Conservation (phyloP, 1,140 invertebrate genomes). For the Drosophila rufa region DNA sequence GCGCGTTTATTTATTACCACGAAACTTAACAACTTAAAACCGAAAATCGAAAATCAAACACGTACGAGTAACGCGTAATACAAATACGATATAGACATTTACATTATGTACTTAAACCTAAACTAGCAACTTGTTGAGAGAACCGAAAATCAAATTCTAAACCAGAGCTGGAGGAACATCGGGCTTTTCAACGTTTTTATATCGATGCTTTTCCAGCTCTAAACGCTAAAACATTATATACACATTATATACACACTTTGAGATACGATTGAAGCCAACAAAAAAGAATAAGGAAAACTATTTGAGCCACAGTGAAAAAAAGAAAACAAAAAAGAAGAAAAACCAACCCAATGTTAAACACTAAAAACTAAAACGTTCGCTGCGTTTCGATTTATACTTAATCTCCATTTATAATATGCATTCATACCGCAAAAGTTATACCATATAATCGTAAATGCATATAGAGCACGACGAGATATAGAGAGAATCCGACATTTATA, state of each 20-base stretch:
- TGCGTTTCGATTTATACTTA: slow-evolving; percentile 63
- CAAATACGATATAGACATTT: slow-evolving; percentile 71
- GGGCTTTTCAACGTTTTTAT: slow-evolving; percentile 21
- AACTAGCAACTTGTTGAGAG: slow-evolving; percentile 75
- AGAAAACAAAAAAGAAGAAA: neutral
- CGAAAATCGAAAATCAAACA: slow-evolving; percentile 79
- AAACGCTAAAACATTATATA: slow-evolving; percentile 42
- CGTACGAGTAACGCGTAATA: slow-evolving; percentile 66
- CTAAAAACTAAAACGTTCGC: slow-evolving; percentile 44
- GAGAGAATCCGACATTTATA: slow-evolving; percentile 67
- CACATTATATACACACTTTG: slow-evolving; percentile 32
- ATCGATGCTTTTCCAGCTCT: slow-evolving; percentile 10
- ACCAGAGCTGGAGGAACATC: slow-evolving; percentile 1
- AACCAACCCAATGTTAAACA: slow-evolving; percentile 32
- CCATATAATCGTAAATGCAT: slow-evolving; percentile 75
- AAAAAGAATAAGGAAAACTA: slow-evolving; percentile 10
- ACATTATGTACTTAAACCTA: slow-evolving; percentile 69
- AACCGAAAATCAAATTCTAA: slow-evolving; percentile 77
- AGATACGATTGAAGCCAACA: slow-evolving; percentile 38
- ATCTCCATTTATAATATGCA: slow-evolving; percentile 70
- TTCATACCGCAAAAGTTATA: slow-evolving; percentile 72
- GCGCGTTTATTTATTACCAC: slow-evolving; percentile 52
- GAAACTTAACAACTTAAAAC: slow-evolving; percentile 39
- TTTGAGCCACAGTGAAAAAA: slow-evolving; percentile 27
- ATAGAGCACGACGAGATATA: slow-evolving; percentile 57